phyloP scores from a whole-genome alignment of 2,797 vertebrate species.

The Hafferia zeledoni region DNA sequence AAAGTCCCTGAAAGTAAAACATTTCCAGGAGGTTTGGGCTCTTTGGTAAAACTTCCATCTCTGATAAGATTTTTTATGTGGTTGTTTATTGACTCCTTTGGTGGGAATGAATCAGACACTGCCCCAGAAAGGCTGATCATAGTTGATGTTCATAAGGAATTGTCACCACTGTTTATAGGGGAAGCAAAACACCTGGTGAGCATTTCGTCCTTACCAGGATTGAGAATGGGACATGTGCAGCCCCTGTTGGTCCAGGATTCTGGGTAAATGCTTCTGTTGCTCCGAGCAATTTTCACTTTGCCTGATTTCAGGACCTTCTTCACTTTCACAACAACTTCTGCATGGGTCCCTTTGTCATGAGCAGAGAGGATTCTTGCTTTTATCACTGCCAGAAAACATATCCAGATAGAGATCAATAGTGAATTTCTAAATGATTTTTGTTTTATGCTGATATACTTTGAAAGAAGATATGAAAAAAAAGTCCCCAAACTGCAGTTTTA shows the following conservation, averaged over 20 bases:
- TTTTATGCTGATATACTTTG: neutral
- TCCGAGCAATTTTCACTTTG: conserved; percentile 76
- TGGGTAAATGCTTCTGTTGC: conserved; percentile 85
- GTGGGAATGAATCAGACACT: neutral
- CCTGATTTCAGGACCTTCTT: conserved; percentile 85
- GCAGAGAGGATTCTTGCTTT: conserved; percentile 89
- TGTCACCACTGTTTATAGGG: neutral
- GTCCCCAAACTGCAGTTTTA: neutral
- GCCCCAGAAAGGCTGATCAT: neutral
- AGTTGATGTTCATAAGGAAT: neutral
- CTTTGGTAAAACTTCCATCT: no score
- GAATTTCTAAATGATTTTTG: neutral
- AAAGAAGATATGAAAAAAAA: neutral
- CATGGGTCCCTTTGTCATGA: conserved; percentile 91
- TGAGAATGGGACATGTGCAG: conserved; percentile 91
- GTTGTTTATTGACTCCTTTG: no score
- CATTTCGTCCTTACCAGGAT: conserved; percentile 81
- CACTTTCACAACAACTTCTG: conserved; percentile 88
- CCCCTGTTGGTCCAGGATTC: conserved; percentile 91
- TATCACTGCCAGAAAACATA: conserved; percentile 79
- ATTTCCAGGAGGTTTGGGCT: no score
- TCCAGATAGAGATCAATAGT: neutral
- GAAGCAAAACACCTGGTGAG: neutral
- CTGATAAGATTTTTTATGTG: no score
- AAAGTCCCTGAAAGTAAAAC: no score